These are phyloP conservation scores for Rhagium mordax DNA, from an alignment of 2,888 invertebrate genomes.

Conservation along the genomic window DNA sequence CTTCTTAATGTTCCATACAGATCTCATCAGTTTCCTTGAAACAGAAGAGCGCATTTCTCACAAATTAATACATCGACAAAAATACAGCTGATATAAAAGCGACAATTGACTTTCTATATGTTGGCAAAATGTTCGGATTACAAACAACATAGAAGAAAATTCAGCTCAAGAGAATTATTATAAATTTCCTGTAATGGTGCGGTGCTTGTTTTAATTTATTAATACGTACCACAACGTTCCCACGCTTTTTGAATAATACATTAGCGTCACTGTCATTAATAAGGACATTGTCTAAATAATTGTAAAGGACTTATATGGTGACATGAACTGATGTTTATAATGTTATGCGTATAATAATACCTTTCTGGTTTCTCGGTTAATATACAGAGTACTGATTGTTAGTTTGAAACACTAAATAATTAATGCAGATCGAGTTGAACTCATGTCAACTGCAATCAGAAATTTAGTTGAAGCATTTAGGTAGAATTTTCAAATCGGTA, in stretches of 20 bases:
- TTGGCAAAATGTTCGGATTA: too few species aligned
- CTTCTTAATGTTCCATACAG: too few species aligned
- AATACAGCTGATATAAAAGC: too few species aligned
- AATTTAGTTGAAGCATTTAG: too few species aligned
- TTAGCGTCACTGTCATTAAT: slow-evolving; percentile 11
- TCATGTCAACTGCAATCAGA: too few species aligned
- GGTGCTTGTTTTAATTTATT: neutral
- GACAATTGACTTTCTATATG: too few species aligned
- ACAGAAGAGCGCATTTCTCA: too few species aligned
- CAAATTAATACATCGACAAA: too few species aligned
- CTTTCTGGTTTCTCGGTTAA: neutral
- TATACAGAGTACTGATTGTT: neutral
- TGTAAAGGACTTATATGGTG: slow-evolving; percentile 10
- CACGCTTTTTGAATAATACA: slow-evolving; percentile 11
- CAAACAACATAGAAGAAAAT: too few species aligned
- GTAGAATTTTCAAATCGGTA: too few species aligned
- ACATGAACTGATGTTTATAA: slow-evolving; percentile 1
- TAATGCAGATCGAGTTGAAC: neutral
- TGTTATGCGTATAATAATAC: neutral
- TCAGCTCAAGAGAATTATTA: too few species aligned
- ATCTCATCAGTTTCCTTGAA: too few species aligned
- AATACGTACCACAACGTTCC: neutral
- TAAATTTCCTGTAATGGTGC: neutral
- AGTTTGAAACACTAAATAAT: neutral
- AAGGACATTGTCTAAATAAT: slow-evolving; percentile 5